Base-by-base conservation (phyloP, 2,888 invertebrate genomes). In the Drosophila mercatorum region DNA sequence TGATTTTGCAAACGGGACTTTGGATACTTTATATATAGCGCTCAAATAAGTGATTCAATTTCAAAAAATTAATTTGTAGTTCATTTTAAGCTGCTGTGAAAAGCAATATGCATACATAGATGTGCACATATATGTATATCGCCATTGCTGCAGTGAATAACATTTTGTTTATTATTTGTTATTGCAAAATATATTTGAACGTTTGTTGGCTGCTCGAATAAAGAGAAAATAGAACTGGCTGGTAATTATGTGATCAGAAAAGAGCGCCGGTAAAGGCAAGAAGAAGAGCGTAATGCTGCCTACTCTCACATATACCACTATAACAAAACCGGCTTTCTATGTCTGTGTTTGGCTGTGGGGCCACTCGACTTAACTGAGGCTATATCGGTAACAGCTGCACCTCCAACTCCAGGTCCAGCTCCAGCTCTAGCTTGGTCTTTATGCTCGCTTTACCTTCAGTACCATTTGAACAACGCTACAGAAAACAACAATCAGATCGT, bases 401-500 rank as follows among this genome's bases (percentile, higher is more conserved):
- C 75, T 38, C 22, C n/a, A 41, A 12, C 77, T 65, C 60, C 59
- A 53, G 69, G 74, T 60, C 60, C 59, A 77, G 62, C 74, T 2
- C 17, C 55, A 41, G 41, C 77, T 67, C 60, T 59, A 53, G 68
- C 75, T 63, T 56, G 71, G 85, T 89, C 85, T 91, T 91, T 90
- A 82, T 91, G 92, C 88, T 85, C 91, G 92, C 90, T 90, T 91
- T 88, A 88, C 75, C 84, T 83, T 72, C 88, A 92, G 92, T 92
- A 90, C 83, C 90, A 88, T 67, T 89, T 90, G 78, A 89, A 88
- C 90, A 69, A 81, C 87, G 72, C 60, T 72, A 84, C 89, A 87
- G 81, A 89, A 72, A 78, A 81, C 90, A 81, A 83, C 90, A 84
- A 78, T 85, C 84, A 66, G 52, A 86, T 79, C 74, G 51, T 51